Conservation (phyloP, 2,797 vertebrate genomes). For the Distichodus sexfasciatus region DNA sequence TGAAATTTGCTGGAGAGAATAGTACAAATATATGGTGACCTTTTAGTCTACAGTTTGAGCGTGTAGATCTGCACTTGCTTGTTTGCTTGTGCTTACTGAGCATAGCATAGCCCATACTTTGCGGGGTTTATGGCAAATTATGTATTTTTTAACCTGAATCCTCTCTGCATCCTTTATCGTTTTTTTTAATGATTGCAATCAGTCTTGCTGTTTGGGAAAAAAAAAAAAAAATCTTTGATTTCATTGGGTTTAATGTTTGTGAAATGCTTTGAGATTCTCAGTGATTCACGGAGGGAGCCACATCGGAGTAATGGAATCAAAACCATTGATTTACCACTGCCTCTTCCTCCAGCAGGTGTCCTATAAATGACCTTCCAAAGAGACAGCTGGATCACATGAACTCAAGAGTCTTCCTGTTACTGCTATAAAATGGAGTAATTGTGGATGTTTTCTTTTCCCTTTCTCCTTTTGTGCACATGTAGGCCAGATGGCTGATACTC, state of each 20-base stretch:
- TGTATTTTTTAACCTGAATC: too few relatives aligned
- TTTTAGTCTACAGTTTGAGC: constrained; percentile 47
- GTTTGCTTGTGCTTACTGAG: constrained; percentile 1
- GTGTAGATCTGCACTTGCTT: constrained; percentile 49
- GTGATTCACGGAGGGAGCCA: not conserved
- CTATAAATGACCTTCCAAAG: constrained; percentile 75
- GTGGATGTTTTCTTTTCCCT: constrained; percentile 58
- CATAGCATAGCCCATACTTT: not conserved
- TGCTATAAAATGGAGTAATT: constrained; percentile 77
- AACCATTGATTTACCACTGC: constrained; percentile 22
- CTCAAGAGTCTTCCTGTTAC: constrained; percentile 64
- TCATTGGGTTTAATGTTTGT: not conserved
- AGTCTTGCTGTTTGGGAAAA: not conserved
- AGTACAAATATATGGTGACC: constrained; percentile 44
- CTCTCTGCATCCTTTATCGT: too few relatives aligned
- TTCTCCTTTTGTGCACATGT: constrained; percentile 48
- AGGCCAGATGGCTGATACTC: constrained; percentile 50
- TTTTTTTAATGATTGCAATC: not conserved
- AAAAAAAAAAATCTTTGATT: not conserved
- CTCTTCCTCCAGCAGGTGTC: constrained; percentile 59
- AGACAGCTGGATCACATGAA: constrained; percentile 57
- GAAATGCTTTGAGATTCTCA: constrained; percentile 29
- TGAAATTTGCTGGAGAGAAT: constrained; percentile 41
- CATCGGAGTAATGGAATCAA: constrained; percentile 14
- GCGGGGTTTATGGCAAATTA: not conserved